phyloP scores from a whole-genome alignment of 2,113 vertebrate species.

The Ceyx melanurus region DNA sequence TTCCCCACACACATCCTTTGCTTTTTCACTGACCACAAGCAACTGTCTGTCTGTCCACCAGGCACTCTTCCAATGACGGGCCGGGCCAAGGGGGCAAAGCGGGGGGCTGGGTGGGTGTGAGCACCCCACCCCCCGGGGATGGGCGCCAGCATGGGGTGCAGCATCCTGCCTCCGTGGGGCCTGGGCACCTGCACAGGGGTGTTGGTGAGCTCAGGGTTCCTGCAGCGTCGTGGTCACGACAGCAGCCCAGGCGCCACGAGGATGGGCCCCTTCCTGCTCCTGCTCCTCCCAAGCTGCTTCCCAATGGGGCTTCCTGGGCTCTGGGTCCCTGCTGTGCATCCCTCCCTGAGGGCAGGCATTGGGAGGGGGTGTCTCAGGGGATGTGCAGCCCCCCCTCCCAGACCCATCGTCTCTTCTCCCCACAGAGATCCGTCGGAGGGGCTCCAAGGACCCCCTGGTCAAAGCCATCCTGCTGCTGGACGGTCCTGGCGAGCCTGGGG shows the following conservation, averaged over 20 bases:
- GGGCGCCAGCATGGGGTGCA: background rate
- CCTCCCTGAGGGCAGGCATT: background rate
- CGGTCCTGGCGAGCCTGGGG: conserved; percentile 64
- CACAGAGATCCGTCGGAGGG: conserved; percentile 88
- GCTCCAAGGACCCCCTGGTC: conserved; percentile 90
- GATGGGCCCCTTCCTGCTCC: conserved; percentile 66
- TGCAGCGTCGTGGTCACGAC: background rate
- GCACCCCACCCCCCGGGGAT: too few relatives aligned
- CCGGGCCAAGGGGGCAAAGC: background rate
- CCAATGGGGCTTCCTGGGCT: rapidly evolving
- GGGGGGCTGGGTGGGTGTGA: background rate
- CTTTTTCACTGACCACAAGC: too few relatives aligned
- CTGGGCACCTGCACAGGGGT: rapidly evolving
- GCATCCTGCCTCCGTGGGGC: background rate
- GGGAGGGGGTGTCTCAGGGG: background rate
- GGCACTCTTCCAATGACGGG: too few relatives aligned
- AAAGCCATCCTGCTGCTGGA: conserved; percentile 87
- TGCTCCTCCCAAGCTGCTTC: conserved; percentile 37
- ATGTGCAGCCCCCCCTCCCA: background rate
- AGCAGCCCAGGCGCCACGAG: conserved; percentile 22
- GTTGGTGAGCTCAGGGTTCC: background rate
- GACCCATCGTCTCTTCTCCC: background rate
- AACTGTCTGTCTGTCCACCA: too few relatives aligned
- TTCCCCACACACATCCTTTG: too few relatives aligned
- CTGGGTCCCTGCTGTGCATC: background rate